A percentile compares a stretch with the other conserved stretches of the same genome.
phyloP scores from a whole-genome alignment of 2,113 vertebrate species.

The Neoarius graeffei region DNA sequence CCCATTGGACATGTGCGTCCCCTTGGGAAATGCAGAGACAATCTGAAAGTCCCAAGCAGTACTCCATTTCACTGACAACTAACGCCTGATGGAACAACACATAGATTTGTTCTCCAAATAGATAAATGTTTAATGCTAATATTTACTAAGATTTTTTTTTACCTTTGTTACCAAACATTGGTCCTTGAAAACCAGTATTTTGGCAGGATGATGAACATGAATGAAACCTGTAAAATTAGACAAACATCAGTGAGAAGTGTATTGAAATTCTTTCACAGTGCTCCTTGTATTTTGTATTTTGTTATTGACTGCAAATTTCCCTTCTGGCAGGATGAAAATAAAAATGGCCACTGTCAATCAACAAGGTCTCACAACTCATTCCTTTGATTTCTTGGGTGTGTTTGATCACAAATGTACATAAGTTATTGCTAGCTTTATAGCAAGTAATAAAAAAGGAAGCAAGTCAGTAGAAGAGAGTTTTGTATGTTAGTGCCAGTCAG shows the following conservation, averaged over 20 bases:
- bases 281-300: too few species aligned
- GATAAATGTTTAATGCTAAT: background rate
- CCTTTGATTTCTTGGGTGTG: too few species aligned
- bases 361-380: too few species aligned
- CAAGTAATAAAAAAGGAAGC: background rate
- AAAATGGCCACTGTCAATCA: too few species aligned
- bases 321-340: too few species aligned
- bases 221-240: background rate
- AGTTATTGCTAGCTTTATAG: background rate
- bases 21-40: slow-evolving; percentile 36
- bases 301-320: too few species aligned
- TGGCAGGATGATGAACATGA: background rate
- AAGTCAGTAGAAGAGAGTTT: background rate
- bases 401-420: background rate
- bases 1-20: slow-evolving; percentile 32
- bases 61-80: slow-evolving; percentile 44
- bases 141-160: background rate
- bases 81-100: slow-evolving; percentile 9
- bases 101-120: slow-evolving; percentile 25
- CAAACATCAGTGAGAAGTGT: background rate
- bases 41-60: slow-evolving; percentile 26
- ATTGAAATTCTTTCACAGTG: background rate
- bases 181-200: background rate
- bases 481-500: background rate
- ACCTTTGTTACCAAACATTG: background rate